These are phyloP conservation scores for Cladopsammia gracilis DNA, from an alignment of 64 coral and sea anemone genomes.

Conservation along the genomic window DNA sequence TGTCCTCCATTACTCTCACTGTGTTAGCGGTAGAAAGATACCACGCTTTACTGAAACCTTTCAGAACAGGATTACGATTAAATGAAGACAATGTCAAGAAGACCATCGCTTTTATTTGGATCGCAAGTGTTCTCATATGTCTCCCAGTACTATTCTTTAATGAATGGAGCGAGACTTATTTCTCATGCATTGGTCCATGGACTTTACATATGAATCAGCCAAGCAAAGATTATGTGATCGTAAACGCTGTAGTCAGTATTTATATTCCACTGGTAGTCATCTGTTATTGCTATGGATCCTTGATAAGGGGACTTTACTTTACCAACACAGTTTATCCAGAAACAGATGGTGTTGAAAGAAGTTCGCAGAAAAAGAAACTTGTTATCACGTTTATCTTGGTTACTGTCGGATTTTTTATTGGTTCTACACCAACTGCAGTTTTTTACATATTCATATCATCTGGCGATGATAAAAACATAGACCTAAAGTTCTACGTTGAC, in stretches of 20 bases:
- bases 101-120: background rate
- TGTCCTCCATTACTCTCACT: background rate
- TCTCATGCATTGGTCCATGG: background rate
- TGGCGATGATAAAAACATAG: no score
- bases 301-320: constrained; percentile 56
- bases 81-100: background rate
- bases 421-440: no score
- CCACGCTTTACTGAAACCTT: background rate
- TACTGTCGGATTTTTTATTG: no score
- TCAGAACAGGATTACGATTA: background rate
- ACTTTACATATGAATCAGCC: no score
- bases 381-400: no score
- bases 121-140: background rate
- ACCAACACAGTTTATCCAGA: background rate
- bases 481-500: no score
- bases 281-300: no score
- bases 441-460: background rate
- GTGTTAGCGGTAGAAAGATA: no score
- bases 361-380: no score
- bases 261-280: background rate
- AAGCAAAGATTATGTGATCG: no score
- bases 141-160: background rate
- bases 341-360: no score
- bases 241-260: background rate
- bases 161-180: background rate